Evolutionary conservation across 2,113 vertebrate species (phyloP).

Genomic region (Stigmatopora nigra): DNA sequence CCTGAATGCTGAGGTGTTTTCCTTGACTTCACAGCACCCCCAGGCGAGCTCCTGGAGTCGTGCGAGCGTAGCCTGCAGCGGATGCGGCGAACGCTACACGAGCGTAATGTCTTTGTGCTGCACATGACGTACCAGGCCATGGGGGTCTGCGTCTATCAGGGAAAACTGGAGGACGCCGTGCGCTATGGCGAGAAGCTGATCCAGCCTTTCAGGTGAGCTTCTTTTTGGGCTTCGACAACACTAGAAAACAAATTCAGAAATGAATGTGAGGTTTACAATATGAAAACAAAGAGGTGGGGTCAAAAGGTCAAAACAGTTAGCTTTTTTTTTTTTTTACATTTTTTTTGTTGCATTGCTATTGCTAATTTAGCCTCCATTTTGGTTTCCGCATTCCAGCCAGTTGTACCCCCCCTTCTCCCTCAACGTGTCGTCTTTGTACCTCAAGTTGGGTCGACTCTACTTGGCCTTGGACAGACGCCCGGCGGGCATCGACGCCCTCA

Average conservation of each 20-base stretch:
- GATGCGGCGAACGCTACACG: conserved; percentile 84
- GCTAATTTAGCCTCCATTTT: no score
- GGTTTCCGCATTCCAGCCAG: conserved; percentile 61
- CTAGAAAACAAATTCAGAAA: no score
- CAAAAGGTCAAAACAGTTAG: no score
- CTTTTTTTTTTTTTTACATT: no score
- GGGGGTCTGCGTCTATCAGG: conserved; percentile 86
- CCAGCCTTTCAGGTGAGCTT: conserved; percentile 79
- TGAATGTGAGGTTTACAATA: no score
- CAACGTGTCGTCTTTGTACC: conserved; percentile 93
- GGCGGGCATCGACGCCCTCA: conserved; percentile 69
- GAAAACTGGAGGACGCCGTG: conserved; percentile 80
- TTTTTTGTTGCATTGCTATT: no score
- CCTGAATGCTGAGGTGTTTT: conserved; percentile 10
- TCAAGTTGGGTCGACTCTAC: conserved; percentile 86
- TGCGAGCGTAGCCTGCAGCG: conserved; percentile 89
- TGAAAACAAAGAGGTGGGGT: no score
- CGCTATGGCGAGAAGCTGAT: conserved; percentile 86
- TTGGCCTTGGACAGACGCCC: conserved; percentile 71
- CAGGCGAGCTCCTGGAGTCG: conserved; percentile 87
- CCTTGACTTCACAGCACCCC: conserved; percentile 81
- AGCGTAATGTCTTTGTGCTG: conserved; percentile 88
- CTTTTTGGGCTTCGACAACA: background rate
- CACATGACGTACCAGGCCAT: conserved; percentile 99
- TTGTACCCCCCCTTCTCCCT: conserved; percentile 87